phyloP scores from a whole-genome alignment of 1,140 invertebrate species.

The Rhyacophila brunnea region DNA sequence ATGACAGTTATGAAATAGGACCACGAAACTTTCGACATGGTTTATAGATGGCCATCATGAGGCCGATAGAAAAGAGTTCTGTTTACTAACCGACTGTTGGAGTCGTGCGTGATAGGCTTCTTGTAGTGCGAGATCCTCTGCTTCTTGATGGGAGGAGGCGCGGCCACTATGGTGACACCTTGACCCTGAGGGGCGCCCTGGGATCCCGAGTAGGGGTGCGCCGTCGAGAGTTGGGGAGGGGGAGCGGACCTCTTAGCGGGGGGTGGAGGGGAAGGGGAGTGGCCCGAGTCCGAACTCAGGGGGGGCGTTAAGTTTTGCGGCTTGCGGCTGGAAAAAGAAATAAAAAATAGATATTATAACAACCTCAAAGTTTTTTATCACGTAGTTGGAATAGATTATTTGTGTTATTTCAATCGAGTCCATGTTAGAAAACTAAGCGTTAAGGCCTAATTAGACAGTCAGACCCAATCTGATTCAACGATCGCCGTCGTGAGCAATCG shows the following conservation, averaged over 20 bases:
- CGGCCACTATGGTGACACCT: constrained; percentile 46
- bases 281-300: constrained; percentile 75
- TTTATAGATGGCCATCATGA: too few relatives aligned
- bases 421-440: too few relatives aligned
- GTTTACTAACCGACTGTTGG: constrained; percentile 2
- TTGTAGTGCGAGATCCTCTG: constrained; percentile 79
- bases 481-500: too few relatives aligned
- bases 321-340: constrained; percentile 64
- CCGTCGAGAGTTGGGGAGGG: constrained; percentile 35
- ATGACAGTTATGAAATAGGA: too few relatives aligned
- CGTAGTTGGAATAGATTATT: too few relatives aligned
- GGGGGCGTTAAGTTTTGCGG: constrained; percentile 86
- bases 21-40: too few relatives aligned
- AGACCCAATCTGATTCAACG: too few relatives aligned
- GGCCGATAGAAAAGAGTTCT: too few relatives aligned
- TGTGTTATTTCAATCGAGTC: too few relatives aligned
- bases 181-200: constrained; percentile 56
- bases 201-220: constrained; percentile 51
- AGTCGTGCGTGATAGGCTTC: constrained; percentile 49
- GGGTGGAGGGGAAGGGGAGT: constrained; percentile 59
- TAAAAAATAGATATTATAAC: constrained; percentile 3
- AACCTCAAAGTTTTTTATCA: not conserved
- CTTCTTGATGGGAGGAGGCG: constrained; percentile 65
- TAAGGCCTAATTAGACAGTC: too few relatives aligned
- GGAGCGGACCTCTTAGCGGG: constrained; percentile 62